Evolutionary conservation across 2,113 vertebrate species (phyloP).

Genomic region (Ahaetulla prasina): DNA sequence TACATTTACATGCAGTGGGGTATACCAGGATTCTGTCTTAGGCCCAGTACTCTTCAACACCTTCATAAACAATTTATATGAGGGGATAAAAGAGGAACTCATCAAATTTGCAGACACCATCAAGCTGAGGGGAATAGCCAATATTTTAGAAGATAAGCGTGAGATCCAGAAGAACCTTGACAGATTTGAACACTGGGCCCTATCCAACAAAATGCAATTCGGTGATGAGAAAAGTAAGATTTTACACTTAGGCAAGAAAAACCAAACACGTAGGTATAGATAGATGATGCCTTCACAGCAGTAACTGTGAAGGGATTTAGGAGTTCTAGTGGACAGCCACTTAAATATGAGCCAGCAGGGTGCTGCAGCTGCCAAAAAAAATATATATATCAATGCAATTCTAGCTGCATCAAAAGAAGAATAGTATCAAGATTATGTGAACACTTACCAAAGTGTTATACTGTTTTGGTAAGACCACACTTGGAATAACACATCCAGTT

Average conservation of each 20-base stretch:
- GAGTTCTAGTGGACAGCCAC: not conserved
- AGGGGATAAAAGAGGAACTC: not conserved
- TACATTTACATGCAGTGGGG: not conserved
- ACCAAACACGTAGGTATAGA: not conserved
- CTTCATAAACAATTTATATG: not conserved
- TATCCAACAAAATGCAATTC: not conserved
- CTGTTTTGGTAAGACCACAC: no score
- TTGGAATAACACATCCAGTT: no score
- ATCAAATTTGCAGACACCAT: not conserved
- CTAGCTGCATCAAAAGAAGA: no score
- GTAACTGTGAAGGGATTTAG: not conserved
- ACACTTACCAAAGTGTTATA: no score
- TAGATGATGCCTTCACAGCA: not conserved
- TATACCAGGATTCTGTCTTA: not conserved
- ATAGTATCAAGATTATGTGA: no score
- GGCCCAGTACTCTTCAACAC: not conserved
- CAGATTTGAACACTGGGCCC: not conserved
- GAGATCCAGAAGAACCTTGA: not conserved
- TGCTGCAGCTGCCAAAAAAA: no score
- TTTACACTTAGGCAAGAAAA: not conserved
- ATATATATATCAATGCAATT: no score
- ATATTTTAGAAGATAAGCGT: not conserved
- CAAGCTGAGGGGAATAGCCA: not conserved
- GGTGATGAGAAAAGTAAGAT: not conserved
- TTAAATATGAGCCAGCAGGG: not conserved